Evolutionary conservation across 2,888 invertebrate genomes (phyloP), one percentile per base, ranked within the genome.

Genomic region (Lordiphosa fenestrarum): DNA sequence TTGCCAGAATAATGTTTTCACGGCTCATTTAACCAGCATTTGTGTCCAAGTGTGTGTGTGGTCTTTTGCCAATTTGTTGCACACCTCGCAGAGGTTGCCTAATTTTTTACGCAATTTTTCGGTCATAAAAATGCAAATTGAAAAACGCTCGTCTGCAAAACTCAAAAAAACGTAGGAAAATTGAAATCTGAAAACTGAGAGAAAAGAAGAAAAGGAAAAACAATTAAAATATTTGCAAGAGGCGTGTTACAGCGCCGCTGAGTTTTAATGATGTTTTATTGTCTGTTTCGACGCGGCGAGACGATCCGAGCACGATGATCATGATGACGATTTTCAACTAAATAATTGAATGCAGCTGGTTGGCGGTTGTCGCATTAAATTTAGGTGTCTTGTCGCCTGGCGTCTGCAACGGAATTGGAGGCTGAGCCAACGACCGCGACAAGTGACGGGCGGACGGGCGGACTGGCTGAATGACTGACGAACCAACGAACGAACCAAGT

Each of bases 331-430:
- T 62, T 80, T 84, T 87, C 74, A 66, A 66, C 80, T 86, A 84
- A 86, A 87, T 86, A 86, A 86, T 86, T 86, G 86, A 87, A 86
- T 86, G 86, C 86, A 86, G 86, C 86, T 86, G 86, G 77, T 76
- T 80, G 83, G 64, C 83, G 77, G 84, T 83, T 86, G 83, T 87
- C 83, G 85, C 83, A 82, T 80, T 76, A 83, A 83, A 85, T 85
- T 85, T 85, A 83, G 85, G 84, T 82, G 84, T 81, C 84, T 81
- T 61, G 66, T 58, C 62, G 52, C 54, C 58, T 64, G 63, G 65
- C 60, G 56, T 58, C 52, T 55, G 66, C 47, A 59, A 54, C 42
- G 60, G 46, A 39, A 37, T 47, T 54, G 54, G 40, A 47, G 35
- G 50, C 60, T 53, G 82, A 76, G 75, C 75, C 78, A 76, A 76